Evolutionary conservation across 2,113 vertebrate genomes (phyloP).

Genomic region (Petroica traversi): DNA sequence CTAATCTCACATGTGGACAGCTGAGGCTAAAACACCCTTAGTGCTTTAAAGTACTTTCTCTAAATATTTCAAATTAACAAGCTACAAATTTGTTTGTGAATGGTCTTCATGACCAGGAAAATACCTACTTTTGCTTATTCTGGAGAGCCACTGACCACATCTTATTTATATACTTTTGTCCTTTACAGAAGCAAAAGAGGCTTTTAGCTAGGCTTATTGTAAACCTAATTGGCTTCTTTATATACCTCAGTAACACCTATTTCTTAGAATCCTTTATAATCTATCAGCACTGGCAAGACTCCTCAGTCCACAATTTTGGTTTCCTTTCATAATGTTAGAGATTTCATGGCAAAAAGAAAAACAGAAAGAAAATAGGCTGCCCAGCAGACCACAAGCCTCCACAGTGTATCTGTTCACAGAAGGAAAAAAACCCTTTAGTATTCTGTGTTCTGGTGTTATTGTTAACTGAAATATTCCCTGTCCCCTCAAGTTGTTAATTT

Average conservation of each 20-base stretch:
- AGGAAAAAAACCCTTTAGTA: not conserved
- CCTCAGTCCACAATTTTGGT: not conserved
- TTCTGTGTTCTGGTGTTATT: not conserved
- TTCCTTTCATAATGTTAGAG: not conserved
- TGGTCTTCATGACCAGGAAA: not conserved
- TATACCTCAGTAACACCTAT: not conserved
- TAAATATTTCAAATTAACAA: not conserved
- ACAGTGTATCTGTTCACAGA: not conserved
- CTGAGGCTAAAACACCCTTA: not conserved
- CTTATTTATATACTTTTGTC: not conserved
- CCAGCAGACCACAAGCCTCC: not conserved
- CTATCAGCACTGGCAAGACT: not conserved
- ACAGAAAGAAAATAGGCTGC: not conserved
- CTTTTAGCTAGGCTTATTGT: not conserved
- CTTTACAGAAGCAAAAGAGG: not conserved
- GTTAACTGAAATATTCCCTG: not conserved
- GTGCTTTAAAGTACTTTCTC: not conserved
- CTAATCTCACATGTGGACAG: not conserved
- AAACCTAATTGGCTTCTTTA: not conserved
- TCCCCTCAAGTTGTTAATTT: not conserved
- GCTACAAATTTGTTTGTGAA: not conserved
- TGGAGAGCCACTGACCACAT: not conserved
- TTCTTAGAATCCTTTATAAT: not conserved
- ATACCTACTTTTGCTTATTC: not conserved
- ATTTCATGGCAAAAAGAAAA: not conserved